Evolutionary conservation across 2,888 invertebrate species (phyloP).

Genomic region (Ametastegia equiseti): DNA sequence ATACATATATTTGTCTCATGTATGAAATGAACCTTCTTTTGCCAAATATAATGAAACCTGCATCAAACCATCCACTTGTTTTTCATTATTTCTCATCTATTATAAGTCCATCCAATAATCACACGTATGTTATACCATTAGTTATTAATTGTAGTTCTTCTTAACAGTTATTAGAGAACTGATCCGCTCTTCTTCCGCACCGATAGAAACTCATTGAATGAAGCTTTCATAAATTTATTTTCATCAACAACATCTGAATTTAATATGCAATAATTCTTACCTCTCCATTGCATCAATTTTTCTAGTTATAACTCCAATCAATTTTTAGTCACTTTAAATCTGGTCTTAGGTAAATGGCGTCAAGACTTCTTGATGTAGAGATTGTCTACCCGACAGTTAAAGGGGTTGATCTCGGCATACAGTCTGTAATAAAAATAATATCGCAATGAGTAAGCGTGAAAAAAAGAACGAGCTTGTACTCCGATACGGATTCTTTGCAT

Average conservation of each 20-base stretch:
- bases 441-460: conserved; percentile 47
- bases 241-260: too few species aligned
- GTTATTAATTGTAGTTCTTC: neutral
- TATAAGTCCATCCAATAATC: neutral
- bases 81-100: conserved; percentile 1
- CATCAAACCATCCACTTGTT: conserved; percentile 14
- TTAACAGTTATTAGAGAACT: neutral
- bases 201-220: neutral
- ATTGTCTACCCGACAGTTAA: conserved; percentile 40
- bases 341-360: conserved; percentile 15
- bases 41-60: neutral
- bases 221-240: neutral
- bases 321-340: neutral
- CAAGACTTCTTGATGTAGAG: neutral
- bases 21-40: neutral
- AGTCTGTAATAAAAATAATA: conserved; percentile 15
- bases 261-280: neutral
- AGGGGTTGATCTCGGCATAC: conserved; percentile 42
- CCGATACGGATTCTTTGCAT: conserved; percentile 69
- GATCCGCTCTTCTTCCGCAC: neutral
- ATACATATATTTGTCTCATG: neutral
- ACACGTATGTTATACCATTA: neutral
- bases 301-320: neutral
- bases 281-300: neutral
- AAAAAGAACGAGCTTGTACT: conserved; percentile 57